Conservation (phyloP, 2,113 vertebrate species). For the Cottus gobio region DNA sequence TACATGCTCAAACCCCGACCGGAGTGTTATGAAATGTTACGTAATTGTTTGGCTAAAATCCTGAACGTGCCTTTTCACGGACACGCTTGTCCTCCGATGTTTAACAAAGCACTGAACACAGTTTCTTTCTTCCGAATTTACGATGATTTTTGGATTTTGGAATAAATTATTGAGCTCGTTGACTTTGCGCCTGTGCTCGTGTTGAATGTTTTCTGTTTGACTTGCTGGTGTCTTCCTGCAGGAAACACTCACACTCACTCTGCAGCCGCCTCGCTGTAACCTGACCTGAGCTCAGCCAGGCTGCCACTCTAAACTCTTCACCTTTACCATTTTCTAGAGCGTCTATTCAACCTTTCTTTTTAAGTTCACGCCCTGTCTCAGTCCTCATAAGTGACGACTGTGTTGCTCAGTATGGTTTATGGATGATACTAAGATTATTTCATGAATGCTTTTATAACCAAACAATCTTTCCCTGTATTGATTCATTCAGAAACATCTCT, state of each 20-base stretch:
- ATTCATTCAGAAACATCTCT: background rate
- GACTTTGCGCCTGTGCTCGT: constrained; percentile 17
- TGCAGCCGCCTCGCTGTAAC: constrained; percentile 61
- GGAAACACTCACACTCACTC: background rate
- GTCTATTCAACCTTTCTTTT: constrained; percentile 59
- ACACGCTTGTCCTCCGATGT: constrained; percentile 21
- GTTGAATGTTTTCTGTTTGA: background rate
- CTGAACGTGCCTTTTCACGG: constrained; percentile 44
- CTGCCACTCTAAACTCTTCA: constrained; percentile 81
- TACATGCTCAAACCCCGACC: constrained; percentile 15
- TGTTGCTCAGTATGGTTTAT: background rate
- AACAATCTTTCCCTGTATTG: background rate
- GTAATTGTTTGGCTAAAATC: constrained; percentile 42
- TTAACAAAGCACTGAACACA: constrained; percentile 17
- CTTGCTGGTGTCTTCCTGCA: constrained; percentile 12
- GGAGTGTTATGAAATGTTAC: constrained; percentile 27
- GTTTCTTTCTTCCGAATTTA: background rate
- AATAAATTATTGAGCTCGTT: constrained; percentile 68
- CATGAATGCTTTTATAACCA: background rate
- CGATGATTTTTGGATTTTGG: constrained; percentile 41
- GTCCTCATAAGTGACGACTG: background rate
- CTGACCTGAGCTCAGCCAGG: constrained; percentile 61
- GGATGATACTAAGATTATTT: background rate
- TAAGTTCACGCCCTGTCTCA: constrained; percentile 7
- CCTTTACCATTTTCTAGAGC: constrained; percentile 81